phyloP scores from a whole-genome alignment of 2,797 vertebrate species.

The Psittacula echo region DNA sequence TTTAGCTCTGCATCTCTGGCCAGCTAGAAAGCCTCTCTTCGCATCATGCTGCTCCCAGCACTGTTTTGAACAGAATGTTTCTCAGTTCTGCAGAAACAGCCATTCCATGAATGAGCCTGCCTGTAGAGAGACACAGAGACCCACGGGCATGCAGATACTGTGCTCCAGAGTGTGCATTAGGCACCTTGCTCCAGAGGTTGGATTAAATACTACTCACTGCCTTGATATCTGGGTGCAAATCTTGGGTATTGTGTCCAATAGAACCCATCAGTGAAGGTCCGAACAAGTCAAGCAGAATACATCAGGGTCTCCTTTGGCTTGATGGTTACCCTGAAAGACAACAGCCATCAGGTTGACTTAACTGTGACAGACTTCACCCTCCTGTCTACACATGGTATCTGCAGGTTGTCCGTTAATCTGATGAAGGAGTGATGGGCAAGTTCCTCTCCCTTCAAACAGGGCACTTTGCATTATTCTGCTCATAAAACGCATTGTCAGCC shows the following conservation, averaged over 20 bases:
- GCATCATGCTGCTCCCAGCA: accelerated
- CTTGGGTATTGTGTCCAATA: not conserved
- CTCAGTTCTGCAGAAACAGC: not conserved
- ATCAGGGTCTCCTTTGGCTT: not conserved
- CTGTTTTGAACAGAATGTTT: not conserved
- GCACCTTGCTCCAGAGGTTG: not conserved
- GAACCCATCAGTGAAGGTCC: accelerated
- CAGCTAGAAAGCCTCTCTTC: not conserved
- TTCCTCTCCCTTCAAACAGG: not conserved
- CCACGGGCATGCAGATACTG: not conserved
- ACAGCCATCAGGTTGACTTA: not conserved
- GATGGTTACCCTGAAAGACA: not conserved
- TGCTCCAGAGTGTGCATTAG: accelerated
- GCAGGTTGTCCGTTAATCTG: not conserved
- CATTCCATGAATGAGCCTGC: not conserved
- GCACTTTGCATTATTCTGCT: not conserved
- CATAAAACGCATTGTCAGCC: not conserved
- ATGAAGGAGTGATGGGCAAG: not conserved
- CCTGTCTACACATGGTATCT: not conserved
- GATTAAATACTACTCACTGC: accelerated
- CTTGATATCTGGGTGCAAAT: not conserved
- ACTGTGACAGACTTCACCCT: not conserved
- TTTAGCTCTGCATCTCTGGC: slow-evolving; percentile 9
- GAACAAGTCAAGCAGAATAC: not conserved
- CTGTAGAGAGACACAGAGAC: not conserved